Conservation (phyloP, 1,140 invertebrate genomes). For the Papilio polyxenes region DNA sequence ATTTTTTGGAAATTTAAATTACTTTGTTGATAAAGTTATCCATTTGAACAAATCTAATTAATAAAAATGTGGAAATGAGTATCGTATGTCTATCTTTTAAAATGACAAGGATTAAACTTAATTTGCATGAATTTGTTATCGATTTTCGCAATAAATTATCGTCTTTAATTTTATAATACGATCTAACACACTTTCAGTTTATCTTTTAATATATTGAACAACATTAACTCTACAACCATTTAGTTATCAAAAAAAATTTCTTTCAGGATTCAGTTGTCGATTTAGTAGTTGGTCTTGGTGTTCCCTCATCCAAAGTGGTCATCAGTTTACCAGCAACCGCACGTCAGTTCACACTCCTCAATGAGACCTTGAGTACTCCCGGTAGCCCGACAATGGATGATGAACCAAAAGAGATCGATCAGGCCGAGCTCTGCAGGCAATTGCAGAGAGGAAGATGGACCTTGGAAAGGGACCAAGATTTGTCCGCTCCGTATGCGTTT, state of each 20-base stretch:
- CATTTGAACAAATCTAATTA: neutral
- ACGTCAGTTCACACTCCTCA: constrained; percentile 84
- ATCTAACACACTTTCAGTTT: neutral
- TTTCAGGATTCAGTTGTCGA: constrained; percentile 88
- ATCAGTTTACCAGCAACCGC: constrained; percentile 86
- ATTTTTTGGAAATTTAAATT: neutral
- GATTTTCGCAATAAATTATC: neutral
- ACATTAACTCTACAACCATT: neutral
- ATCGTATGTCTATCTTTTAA: neutral
- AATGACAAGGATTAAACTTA: neutral
- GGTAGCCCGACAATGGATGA: constrained; percentile 83
- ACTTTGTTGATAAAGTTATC: neutral
- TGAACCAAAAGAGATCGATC: constrained; percentile 81
- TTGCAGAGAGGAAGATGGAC: constrained; percentile 86
- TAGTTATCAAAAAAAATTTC: neutral
- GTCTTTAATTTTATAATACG: neutral
- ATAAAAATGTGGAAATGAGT: constrained; percentile 31
- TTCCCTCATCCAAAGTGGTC: constrained; percentile 85
- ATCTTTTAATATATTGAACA: neutral
- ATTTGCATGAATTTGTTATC: neutral
- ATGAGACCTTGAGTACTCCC: constrained; percentile 84
- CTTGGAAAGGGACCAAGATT: constrained; percentile 88
- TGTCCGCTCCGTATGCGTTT: constrained; percentile 89
- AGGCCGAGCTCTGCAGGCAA: constrained; percentile 84
- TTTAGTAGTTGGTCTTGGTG: constrained; percentile 86